Evolutionary conservation across 2,113 vertebrate species (phyloP).

Genomic region (Odocoileus hemionus): DNA sequence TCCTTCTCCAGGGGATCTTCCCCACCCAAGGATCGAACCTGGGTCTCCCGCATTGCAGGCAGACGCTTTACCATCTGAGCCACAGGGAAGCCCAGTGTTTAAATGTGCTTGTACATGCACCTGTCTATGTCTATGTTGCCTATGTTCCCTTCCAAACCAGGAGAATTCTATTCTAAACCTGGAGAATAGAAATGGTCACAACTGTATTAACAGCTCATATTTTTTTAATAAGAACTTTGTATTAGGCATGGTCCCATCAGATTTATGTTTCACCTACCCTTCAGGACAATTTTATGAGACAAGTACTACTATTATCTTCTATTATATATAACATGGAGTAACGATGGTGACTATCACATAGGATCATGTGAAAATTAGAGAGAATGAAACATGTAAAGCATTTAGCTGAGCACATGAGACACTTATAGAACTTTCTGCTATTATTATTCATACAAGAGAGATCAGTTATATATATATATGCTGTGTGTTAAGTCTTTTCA

Average conservation of each 20-base stretch:
- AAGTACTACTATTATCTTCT: neutral
- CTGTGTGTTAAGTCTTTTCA: neutral
- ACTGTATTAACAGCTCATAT: neutral
- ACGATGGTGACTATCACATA: neutral
- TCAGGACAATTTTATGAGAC: neutral
- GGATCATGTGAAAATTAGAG: neutral
- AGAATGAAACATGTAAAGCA: neutral
- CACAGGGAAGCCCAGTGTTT: neutral
- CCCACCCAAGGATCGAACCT: too few relatives aligned
- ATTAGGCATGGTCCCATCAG: neutral
- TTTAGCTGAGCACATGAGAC: neutral
- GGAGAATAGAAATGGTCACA: neutral
- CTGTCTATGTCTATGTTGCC: neutral
- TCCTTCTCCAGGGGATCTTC: too few relatives aligned
- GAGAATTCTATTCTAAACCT: neutral
- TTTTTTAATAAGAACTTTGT: neutral
- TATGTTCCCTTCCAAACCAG: neutral
- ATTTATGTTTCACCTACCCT: neutral
- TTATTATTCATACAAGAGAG: neutral
- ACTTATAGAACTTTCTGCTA: neutral
- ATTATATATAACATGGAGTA: neutral
- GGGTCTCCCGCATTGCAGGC: too few relatives aligned
- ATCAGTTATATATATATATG: neutral
- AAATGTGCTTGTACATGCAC: rapidly evolving
- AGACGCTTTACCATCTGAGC: too few relatives aligned